Percentiles rank a stretch among this genome's conserved stretches.
Conservation (phyloP, 2,888 invertebrate genomes). For the Fragum sueziense region DNA sequence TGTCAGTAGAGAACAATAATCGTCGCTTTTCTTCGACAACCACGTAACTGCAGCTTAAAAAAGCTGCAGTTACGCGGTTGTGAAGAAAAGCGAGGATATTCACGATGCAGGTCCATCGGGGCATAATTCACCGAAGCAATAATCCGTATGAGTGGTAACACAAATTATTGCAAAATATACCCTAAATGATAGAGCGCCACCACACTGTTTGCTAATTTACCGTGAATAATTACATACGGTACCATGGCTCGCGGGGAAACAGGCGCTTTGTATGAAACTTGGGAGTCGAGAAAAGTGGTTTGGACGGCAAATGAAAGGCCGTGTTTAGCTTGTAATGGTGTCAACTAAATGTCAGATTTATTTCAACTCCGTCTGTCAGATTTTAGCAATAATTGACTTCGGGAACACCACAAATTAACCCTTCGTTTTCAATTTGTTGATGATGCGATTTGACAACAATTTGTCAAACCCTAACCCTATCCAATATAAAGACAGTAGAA, state of each 20-base stretch:
- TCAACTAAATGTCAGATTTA: slow-evolving; percentile 57
- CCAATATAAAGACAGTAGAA: no score
- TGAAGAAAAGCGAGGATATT: no score
- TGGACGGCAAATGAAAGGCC: slow-evolving; percentile 45
- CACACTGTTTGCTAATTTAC: slow-evolving; percentile 63
- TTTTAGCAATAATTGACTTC: slow-evolving; percentile 49
- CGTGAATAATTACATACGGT: slow-evolving; percentile 61
- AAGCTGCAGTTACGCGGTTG: no score
- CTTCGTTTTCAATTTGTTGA: no score
- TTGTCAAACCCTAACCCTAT: no score
- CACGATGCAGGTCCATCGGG: slow-evolving; percentile 24
- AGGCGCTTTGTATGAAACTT: slow-evolving; percentile 32
- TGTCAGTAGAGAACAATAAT: no score
- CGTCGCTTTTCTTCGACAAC: no score
- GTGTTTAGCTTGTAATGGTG: slow-evolving; percentile 58
- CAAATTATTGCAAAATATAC: slow-evolving; percentile 62
- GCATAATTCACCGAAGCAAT: slow-evolving; percentile 39
- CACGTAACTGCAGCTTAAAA: no score
- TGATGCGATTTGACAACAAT: no score
- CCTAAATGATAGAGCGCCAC: slow-evolving; percentile 53
- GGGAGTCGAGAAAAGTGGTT: slow-evolving; percentile 45
- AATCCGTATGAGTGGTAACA: slow-evolving; percentile 44
- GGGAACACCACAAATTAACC: slow-evolving; percentile 24
- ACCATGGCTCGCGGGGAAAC: slow-evolving; percentile 44
- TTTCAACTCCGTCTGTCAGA: slow-evolving; percentile 54